phyloP scores from a whole-genome alignment of 2,113 vertebrate genomes.

The Pandion haliaetus region DNA sequence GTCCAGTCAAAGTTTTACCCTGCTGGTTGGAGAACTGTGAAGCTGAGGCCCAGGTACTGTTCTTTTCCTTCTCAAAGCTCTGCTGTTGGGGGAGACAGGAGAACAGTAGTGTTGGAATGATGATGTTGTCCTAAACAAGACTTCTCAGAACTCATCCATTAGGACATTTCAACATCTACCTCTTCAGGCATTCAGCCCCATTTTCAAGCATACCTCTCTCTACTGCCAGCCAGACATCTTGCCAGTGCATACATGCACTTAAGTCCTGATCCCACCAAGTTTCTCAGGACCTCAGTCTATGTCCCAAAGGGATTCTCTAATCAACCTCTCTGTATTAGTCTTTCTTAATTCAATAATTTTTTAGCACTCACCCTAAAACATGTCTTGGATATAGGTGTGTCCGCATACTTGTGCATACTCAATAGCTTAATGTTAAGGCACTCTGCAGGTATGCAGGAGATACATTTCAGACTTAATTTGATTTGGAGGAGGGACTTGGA shows the following conservation, averaged over 20 bases:
- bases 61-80: background rate
- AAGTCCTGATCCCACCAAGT: background rate
- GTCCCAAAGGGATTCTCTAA: background rate
- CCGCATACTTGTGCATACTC: background rate
- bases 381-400: background rate
- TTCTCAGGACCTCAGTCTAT: background rate
- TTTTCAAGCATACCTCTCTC: background rate
- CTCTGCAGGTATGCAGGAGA: background rate
- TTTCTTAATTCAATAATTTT: background rate
- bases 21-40: background rate
- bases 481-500: background rate
- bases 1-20: background rate
- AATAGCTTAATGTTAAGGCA: background rate
- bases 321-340: background rate
- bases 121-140: background rate
- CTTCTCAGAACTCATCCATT: background rate
- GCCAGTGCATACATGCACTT: background rate
- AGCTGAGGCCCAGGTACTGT: background rate
- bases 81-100: background rate
- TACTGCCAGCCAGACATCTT: background rate
- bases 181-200: background rate
- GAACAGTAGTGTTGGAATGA: background rate
- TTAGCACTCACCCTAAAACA: background rate
- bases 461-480: background rate
- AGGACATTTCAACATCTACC: background rate